phyloP scores from a whole-genome alignment of 1,140 invertebrate species.

The Ridgeia piscesae region DNA sequence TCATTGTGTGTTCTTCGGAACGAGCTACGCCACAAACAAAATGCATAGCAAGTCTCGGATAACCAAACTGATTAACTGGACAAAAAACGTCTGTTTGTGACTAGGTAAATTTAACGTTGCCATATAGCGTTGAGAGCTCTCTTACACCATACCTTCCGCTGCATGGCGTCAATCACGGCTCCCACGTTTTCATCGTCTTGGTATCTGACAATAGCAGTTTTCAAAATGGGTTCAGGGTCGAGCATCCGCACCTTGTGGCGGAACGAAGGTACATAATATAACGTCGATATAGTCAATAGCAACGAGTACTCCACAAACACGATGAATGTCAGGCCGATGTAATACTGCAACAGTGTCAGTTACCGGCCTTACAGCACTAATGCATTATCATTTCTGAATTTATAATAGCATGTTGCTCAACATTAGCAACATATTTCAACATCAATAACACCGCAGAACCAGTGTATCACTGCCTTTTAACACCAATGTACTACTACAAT shows the following conservation, averaged over 20 bases:
- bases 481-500: background rate
- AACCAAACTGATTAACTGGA: background rate
- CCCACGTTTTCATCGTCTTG: slow-evolving; percentile 87
- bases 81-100: no score
- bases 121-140: background rate
- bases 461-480: background rate
- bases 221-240: slow-evolving; percentile 77
- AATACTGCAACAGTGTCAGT: background rate
- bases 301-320: background rate
- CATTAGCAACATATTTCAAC: no score
- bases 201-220: slow-evolving; percentile 86
- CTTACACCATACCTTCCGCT: slow-evolving; percentile 72
- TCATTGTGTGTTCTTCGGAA: background rate
- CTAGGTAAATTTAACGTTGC: no score
- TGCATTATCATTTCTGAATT: no score
- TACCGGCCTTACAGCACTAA: no score
- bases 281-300: background rate
- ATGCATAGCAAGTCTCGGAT: no score
- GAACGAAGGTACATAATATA: background rate
- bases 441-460: background rate
- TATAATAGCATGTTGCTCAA: no score
- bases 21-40: no score
- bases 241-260: background rate
- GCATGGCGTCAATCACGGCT: slow-evolving; percentile 91
- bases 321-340: background rate